A percentile compares a stretch with the other conserved stretches of the same genome.
These are phyloP conservation scores for Lasius platythorax DNA, from an alignment of 2,888 invertebrate genomes.

Conservation along the genomic window DNA sequence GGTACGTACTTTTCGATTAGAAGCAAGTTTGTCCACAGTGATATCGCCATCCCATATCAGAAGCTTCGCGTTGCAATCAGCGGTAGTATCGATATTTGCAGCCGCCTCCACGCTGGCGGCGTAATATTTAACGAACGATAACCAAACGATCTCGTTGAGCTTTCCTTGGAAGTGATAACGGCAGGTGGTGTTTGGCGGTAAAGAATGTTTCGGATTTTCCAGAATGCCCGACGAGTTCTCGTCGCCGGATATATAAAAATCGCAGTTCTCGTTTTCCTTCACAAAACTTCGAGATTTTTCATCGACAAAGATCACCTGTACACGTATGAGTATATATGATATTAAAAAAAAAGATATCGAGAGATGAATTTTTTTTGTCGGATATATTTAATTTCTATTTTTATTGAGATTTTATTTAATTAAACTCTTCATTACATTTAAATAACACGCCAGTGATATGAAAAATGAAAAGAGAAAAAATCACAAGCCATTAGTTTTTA, in stretches of 20 bases:
- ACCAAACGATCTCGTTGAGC: conserved; percentile 93
- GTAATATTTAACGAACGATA: conserved; percentile 94
- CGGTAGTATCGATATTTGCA: conserved; percentile 88
- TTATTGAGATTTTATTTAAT: neutral
- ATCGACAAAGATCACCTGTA: conserved; percentile 91
- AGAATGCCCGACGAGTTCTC: conserved; percentile 91
- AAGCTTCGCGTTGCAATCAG: conserved; percentile 91
- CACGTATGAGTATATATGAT: neutral
- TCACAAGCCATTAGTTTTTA: neutral
- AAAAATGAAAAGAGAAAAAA: too few relatives aligned
- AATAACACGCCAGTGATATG: neutral
- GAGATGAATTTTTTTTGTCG: neutral
- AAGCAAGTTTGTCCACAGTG: conserved; percentile 71
- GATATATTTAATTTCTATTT: neutral
- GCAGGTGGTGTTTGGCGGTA: conserved; percentile 94
- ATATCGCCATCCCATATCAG: conserved; percentile 91
- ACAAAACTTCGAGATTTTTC: conserved; percentile 92
- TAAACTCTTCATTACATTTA: neutral
- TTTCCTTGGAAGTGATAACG: conserved; percentile 93
- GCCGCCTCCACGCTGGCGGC: conserved; percentile 90
- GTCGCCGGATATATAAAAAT: conserved; percentile 92
- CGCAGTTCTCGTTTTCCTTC: conserved; percentile 91
- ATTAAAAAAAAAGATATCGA: neutral
- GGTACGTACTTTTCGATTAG: conserved; percentile 69
- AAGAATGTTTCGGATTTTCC: conserved; percentile 92